These are phyloP conservation scores for Notoglanidium macrostoma DNA, from an alignment of 2,797 vertebrate species.

Conservation along the genomic window DNA sequence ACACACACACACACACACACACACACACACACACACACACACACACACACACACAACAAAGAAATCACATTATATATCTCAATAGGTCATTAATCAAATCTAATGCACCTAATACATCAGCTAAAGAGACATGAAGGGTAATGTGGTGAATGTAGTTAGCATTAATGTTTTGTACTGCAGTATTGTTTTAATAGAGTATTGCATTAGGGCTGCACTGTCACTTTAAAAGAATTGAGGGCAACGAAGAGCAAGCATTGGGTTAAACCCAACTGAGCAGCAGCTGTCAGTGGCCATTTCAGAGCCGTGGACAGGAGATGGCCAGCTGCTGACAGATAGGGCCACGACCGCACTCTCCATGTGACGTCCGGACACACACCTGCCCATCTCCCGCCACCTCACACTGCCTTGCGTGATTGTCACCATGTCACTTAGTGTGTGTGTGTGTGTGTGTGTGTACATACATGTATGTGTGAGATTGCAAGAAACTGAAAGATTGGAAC, in stretches of 20 bases:
- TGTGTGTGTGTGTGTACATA: not conserved
- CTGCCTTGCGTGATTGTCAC: conserved; percentile 31
- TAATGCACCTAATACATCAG: not conserved
- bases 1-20: conserved; percentile 11
- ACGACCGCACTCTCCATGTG: conserved; percentile 53
- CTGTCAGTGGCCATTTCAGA: conserved; percentile 58
- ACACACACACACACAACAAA: conserved; percentile 16
- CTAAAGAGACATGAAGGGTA: not conserved
- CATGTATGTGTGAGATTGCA: not conserved
- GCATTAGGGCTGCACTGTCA: conserved; percentile 33
- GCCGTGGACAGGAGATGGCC: conserved; percentile 56
- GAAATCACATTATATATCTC: conserved; percentile 14
- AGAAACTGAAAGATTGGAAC: not conserved
- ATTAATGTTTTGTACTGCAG: not conserved
- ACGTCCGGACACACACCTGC: conserved; percentile 53
- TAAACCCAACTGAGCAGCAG: conserved; percentile 50
- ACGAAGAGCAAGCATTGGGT: conserved; percentile 30
- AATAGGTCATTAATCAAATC: not conserved
- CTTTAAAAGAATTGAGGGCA: conserved; percentile 51
- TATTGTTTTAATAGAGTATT: not conserved
- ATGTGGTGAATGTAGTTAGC: not conserved
- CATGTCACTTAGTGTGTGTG: conserved; percentile 22
- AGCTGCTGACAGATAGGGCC: conserved; percentile 60
- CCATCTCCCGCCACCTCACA: conserved; percentile 40
- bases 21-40: conserved; percentile 5